Evolutionary conservation across 2,888 invertebrate genomes (phyloP).

Genomic region (Chymomyza amoena): DNA sequence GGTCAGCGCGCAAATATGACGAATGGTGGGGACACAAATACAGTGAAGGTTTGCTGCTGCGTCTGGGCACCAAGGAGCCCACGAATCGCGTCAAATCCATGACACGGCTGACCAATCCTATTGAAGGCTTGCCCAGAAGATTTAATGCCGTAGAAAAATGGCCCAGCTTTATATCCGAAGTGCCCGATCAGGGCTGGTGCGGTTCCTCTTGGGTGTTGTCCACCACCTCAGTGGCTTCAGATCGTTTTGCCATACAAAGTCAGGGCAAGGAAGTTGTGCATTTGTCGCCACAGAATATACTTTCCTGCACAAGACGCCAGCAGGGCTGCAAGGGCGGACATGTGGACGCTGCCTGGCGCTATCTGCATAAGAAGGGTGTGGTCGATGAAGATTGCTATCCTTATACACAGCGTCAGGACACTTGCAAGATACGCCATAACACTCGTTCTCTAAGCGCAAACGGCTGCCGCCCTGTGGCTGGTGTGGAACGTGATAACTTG

Average conservation of each 20-base stretch:
- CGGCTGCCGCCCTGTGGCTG: constrained; percentile 79
- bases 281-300: constrained; percentile 90
- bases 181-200: constrained; percentile 87
- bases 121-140: constrained; percentile 81
- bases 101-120: constrained; percentile 72
- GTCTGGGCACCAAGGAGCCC: constrained; percentile 83
- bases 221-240: constrained; percentile 88
- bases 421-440: constrained; percentile 83
- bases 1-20: constrained; percentile 90
- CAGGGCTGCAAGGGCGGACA: constrained; percentile 94
- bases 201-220: constrained; percentile 97
- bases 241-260: constrained; percentile 91
- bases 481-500: constrained; percentile 81
- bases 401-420: constrained; percentile 83
- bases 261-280: constrained; percentile 86
- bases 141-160: constrained; percentile 90
- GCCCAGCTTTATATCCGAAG: constrained; percentile 85
- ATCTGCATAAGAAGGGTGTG: constrained; percentile 87
- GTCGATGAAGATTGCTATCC: constrained; percentile 93
- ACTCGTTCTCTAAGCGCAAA: constrained; percentile 77
- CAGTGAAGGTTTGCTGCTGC: constrained; percentile 87
- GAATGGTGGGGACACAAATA: constrained; percentile 91
- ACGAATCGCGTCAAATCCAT: constrained; percentile 76
- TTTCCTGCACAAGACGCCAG: constrained; percentile 89
- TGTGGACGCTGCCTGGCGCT: constrained; percentile 95